Evolutionary conservation across 2,113 vertebrate species (phyloP).

Genomic region (Zosterops borbonicus): DNA sequence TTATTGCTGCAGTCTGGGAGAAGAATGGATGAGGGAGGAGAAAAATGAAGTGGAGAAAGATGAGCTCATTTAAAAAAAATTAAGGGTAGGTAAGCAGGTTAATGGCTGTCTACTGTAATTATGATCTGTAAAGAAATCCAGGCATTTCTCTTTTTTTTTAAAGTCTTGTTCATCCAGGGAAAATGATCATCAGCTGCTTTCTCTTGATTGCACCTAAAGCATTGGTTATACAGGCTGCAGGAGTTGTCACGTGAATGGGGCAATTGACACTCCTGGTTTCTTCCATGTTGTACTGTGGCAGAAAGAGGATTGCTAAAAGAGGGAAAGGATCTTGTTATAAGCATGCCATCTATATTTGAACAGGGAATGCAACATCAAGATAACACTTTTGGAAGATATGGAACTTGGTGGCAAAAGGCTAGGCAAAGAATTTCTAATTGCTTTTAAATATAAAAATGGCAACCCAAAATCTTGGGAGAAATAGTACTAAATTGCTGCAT

Average conservation of each 20-base stretch:
- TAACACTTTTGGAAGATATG: background rate
- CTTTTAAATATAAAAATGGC: background rate
- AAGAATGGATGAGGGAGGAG: slow-evolving; percentile 49
- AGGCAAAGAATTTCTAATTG: background rate
- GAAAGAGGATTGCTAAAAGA: background rate
- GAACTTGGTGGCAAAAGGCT: background rate
- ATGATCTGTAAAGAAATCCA: slow-evolving; percentile 30
- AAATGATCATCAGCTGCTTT: background rate
- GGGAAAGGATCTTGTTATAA: background rate
- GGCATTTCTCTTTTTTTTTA: background rate
- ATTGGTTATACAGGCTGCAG: background rate
- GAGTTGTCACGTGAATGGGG: background rate
- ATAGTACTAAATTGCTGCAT: background rate
- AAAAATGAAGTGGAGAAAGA: slow-evolving; percentile 31
- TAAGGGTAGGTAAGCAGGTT: slow-evolving; percentile 37
- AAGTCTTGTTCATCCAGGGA: background rate
- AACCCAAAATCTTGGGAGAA: background rate
- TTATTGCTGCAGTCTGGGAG: slow-evolving; percentile 33
- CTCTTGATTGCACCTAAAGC: background rate
- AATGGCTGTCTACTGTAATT: background rate
- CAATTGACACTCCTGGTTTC: background rate
- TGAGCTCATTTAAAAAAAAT: slow-evolving; percentile 26
- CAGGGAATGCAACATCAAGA: background rate
- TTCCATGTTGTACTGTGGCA: background rate
- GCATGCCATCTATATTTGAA: background rate